phyloP scores from a whole-genome alignment of 2,113 vertebrate genomes.

The Suncus etruscus region DNA sequence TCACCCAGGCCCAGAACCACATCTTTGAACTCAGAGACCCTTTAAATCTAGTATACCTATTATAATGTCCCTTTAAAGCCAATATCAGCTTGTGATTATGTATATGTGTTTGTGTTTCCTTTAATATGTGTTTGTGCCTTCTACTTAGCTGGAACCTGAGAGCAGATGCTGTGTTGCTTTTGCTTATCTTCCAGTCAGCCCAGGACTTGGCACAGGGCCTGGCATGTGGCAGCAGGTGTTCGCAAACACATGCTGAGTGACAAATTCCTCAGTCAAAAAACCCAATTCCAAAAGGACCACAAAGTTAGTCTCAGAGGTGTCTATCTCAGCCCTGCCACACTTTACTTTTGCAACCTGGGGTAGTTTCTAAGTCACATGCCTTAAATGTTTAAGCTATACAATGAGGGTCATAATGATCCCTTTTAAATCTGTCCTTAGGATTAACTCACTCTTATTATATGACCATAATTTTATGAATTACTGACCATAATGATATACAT shows the following conservation, averaged over 20 bases:
- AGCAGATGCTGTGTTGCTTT: not conserved
- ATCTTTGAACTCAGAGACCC: not conserved
- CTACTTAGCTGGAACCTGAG: not conserved
- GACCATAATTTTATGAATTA: not conserved
- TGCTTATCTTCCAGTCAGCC: not conserved
- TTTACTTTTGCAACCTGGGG: not conserved
- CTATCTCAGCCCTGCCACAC: not conserved
- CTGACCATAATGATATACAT: not conserved
- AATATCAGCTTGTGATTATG: not conserved
- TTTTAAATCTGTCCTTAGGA: not conserved
- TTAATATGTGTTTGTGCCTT: not conserved
- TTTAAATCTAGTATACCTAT: not conserved
- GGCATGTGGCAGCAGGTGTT: not conserved
- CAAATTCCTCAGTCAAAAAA: slow-evolving; percentile 28
- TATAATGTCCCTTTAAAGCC: slow-evolving; percentile 1
- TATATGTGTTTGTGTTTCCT: not conserved
- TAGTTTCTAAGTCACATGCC: not conserved
- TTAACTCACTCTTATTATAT: slow-evolving; percentile 12
- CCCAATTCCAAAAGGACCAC: not conserved
- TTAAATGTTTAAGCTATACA: not conserved
- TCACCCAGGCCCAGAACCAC: not conserved
- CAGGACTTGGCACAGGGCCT: not conserved
- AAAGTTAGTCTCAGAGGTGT: not conserved
- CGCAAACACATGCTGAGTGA: slow-evolving; percentile 17
- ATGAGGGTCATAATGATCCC: not conserved